phyloP scores from a whole-genome alignment of 2,797 vertebrate genomes.

The Cynopterus sphinx region DNA sequence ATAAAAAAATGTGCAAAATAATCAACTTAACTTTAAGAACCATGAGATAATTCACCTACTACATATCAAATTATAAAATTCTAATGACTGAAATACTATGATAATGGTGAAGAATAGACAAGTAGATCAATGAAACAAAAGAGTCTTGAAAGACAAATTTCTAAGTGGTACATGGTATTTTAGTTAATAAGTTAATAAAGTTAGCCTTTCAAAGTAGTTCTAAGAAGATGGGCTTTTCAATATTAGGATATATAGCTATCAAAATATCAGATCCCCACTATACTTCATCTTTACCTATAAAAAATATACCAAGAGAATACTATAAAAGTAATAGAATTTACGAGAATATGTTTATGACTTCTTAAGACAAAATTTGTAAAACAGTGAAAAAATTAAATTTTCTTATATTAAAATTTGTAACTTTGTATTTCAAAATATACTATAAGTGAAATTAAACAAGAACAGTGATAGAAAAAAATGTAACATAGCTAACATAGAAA shows the following conservation, averaged over 20 bases:
- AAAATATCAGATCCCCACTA: neutral
- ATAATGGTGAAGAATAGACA: neutral
- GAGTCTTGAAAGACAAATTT: neutral
- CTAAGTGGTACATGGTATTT: neutral
- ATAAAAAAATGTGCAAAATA: neutral
- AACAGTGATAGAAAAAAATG: neutral
- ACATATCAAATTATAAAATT: neutral
- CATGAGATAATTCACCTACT: neutral
- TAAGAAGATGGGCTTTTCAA: neutral
- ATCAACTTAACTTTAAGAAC: neutral
- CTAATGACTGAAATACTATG: neutral
- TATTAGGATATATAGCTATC: neutral
- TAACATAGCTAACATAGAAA: neutral
- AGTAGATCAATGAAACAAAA: slow-evolving; percentile 9
- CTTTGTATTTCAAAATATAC: neutral
- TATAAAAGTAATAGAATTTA: neutral
- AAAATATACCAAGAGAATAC: neutral
- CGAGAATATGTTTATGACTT: neutral
- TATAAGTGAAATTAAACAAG: neutral
- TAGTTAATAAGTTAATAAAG: neutral
- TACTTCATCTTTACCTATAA: neutral
- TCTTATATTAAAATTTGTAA: neutral
- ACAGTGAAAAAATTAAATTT: neutral
- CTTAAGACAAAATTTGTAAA: neutral
- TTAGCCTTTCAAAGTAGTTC: neutral